These are phyloP conservation scores for Streptopelia turtur DNA, from an alignment of 2,797 vertebrate species.

Conservation along the genomic window DNA sequence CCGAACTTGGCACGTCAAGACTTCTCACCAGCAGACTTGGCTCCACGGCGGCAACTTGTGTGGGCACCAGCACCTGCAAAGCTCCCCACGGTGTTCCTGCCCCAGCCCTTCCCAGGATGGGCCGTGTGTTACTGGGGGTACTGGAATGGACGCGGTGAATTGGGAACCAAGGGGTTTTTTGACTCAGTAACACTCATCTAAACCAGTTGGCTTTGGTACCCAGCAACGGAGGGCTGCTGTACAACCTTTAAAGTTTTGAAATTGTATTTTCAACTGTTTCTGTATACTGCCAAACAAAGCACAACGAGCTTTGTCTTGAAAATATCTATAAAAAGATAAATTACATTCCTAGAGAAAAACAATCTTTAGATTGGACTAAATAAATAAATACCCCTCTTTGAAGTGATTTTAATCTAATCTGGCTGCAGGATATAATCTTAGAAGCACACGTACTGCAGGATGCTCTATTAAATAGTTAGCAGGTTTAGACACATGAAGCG, in stretches of 20 bases:
- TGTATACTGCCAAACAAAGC: not conserved
- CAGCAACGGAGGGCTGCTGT: not conserved
- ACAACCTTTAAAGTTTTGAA: not conserved
- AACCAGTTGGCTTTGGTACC: not conserved
- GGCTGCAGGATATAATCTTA: conserved; percentile 48
- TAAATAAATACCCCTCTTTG: conserved; percentile 50
- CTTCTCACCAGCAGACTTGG: not conserved
- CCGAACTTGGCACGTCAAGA: not conserved
- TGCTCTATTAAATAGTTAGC: not conserved
- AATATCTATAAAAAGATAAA: not conserved
- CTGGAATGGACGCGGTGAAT: not conserved
- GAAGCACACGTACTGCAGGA: not conserved
- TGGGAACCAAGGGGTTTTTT: not conserved
- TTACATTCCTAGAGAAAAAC: conserved; percentile 16
- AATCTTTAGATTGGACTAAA: conserved; percentile 44
- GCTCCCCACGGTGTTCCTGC: not conserved
- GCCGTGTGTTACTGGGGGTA: not conserved
- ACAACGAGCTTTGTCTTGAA: not conserved
- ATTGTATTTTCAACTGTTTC: not conserved
- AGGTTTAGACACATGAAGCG: conserved; percentile 33
- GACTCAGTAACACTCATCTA: not conserved
- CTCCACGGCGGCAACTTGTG: not conserved
- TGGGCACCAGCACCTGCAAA: conserved; percentile 27
- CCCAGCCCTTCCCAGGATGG: not conserved
- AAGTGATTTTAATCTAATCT: conserved; percentile 60